Base-by-base conservation (phyloP, 2,888 invertebrate species). In the Catonia carolina region DNA sequence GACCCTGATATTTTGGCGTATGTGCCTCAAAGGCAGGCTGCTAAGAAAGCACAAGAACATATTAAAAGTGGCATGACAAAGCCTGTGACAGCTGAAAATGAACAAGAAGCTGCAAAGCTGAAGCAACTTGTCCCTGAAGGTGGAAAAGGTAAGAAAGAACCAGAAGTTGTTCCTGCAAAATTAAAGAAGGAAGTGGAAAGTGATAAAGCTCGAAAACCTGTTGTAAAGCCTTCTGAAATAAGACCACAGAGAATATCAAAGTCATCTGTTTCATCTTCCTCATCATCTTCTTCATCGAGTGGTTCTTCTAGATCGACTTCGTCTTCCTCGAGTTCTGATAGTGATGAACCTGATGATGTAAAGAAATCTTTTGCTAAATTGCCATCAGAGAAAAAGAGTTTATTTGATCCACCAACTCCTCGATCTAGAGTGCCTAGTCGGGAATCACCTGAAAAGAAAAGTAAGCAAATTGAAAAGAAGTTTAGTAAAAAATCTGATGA, bases 1-100 rank as follows among this genome's bases (percentile, higher is more conserved):
- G 65, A 62, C 48, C 63, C 62, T 55, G 67, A 66, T 48, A 62
- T 63, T 47, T 79, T 89, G 39, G 84, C 89, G 0, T 89, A 90
- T 70, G 92, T 93, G 18, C 92, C 92, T 1, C 92, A 93, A 70
- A 76, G 92, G 59, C 89, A 91, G 73, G 92, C 92, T 1, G 92
- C 92, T 10, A 91, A 91, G 70, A 92, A 92, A 71, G 92, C 92
- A 0, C 90, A 91, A 1, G 91, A 91, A 66, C 89, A 90, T 68
- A 87, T 92, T 54, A 89, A 91, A 70, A 88, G 87, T 70, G 87
- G 86, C 6, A 75, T 85, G 64, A 61, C 79, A 1, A 77, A 78
- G 65, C 60, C 61, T 5, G 23, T 49, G 33, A 53, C 53, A 49
- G 69, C 64, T 33, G 74, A 75, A 59, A 56, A 60, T 20, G 63